Evolutionary conservation across 2,888 invertebrate genomes (phyloP), one percentile per base, ranked within the genome.

Genomic region (Colletes collaris): DNA sequence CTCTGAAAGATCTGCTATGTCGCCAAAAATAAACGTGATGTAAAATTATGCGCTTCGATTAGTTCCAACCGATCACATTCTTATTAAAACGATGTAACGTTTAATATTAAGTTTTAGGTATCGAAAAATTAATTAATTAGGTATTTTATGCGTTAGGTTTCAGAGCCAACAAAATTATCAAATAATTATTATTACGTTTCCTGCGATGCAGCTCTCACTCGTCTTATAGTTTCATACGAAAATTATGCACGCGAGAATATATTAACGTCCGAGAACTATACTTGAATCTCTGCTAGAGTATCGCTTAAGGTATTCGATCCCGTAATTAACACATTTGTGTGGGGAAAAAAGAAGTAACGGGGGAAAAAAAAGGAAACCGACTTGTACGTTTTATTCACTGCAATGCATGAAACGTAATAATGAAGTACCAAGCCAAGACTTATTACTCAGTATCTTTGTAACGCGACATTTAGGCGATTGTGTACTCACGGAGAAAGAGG

Each of bases 371-470:
- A 16, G 16, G n/a, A 69, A 11, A 62, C 16, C 13, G 13, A 13
- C 35, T 52, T 49, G 46, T 50, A 16, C 50, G 40, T 27, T 49
- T 16, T 58, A 19, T 64, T 56, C 50, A 82, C 35, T 55, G 65
- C 70, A 73, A 56, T 64, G 75, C 83, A 77, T 35, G 80, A 68
- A 81, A 64, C 75, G 75, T 80, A 75, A 84, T 81, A 80, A 76
- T 73, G 59, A 67, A 60, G 66, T 49, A 63, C n/a, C 44, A 64
- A 64, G 27, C 62, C 65, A 75, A 70, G 55, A 70, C 70, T 49
- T 79, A 75, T 76, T 69, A 79, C 27, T 68, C 72, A 35, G 55
- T 78, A 79, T 62, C 66, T 70, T 82, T 82, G 78, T 78, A 82
- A 72, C 69, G 63, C 60, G 52, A 75, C 68, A 62, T 80, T 75